Conservation (phyloP, 2,888 invertebrate genomes). For the Cryptocephalus moraei region DNA sequence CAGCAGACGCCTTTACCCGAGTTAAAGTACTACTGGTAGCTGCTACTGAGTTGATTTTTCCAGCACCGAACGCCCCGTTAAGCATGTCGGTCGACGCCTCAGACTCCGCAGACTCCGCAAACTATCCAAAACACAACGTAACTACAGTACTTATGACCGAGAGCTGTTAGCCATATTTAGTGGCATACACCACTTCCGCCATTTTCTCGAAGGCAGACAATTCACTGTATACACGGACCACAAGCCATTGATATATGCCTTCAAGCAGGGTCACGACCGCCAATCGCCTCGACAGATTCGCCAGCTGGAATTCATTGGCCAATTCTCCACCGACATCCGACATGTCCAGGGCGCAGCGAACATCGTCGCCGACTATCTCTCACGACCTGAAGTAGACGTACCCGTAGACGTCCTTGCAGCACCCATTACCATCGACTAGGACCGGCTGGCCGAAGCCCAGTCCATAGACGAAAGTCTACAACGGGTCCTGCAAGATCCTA, state of each 20-base stretch:
- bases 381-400: constrained; percentile 1
- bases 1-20: neutral
- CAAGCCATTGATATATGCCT: too few relatives aligned
- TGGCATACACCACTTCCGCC: too few relatives aligned
- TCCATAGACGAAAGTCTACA: neutral
- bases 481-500: neutral
- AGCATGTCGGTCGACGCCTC: neutral
- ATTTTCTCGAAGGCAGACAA: too few relatives aligned
- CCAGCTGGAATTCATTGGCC: too few relatives aligned
- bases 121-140: too few relatives aligned
- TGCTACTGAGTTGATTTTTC: neutral
- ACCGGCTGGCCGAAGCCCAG: neutral
- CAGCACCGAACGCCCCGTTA: neutral
- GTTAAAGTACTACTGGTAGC: neutral
- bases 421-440: neutral
- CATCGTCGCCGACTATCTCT: neutral
- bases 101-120: constrained; percentile 15
- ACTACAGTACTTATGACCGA: too few relatives aligned
- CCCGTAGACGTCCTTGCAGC: neutral
- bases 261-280: too few relatives aligned
- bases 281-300: too few relatives aligned
- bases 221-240: too few relatives aligned
- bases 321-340: too few relatives aligned
- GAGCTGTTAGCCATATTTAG: too few relatives aligned
- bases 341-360: constrained; percentile 1